Evolutionary conservation across 2,888 invertebrate species (phyloP).

Genomic region (Troglohyphantes excavatus): DNA sequence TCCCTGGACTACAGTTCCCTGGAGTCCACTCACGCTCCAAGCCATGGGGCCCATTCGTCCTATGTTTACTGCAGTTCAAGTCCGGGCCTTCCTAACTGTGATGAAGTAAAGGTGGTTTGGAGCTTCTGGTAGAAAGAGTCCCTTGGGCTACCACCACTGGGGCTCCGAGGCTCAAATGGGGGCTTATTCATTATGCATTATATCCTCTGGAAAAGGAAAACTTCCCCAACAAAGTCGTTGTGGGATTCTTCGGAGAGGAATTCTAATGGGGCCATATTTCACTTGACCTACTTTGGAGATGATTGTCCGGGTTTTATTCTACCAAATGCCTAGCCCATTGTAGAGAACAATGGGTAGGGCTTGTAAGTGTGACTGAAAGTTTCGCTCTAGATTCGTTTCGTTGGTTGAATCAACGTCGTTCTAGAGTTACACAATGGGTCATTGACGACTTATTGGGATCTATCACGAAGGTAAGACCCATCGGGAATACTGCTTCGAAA

Average conservation of each 20-base stretch:
- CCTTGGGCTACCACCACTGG: background rate
- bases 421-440: no score
- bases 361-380: no score
- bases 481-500: no score
- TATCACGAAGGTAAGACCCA: no score
- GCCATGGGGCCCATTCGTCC: conserved; percentile 58
- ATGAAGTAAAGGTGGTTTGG: conserved; percentile 49
- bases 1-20: conserved; percentile 37
- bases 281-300: conserved; percentile 3
- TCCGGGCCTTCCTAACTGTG: conserved; percentile 48
- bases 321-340: background rate
- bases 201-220: conserved; percentile 15
- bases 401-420: no score
- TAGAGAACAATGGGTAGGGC: no score
- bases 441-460: no score
- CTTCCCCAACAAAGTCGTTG: conserved; percentile 2
- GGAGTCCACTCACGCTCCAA: conserved; percentile 57
- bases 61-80: conserved; percentile 54
- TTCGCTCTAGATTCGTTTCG: no score
- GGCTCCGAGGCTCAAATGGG: conserved; percentile 42
- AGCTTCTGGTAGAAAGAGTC: conserved; percentile 23
- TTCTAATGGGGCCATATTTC: conserved; percentile 49
- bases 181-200: conserved; percentile 50
- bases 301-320: background rate
- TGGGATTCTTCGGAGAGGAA: conserved; percentile 32